Percentiles rank a stretch among this genome's conserved stretches.
phyloP scores from a whole-genome alignment of 2,797 vertebrate genomes.

The Acanthornis magna region DNA sequence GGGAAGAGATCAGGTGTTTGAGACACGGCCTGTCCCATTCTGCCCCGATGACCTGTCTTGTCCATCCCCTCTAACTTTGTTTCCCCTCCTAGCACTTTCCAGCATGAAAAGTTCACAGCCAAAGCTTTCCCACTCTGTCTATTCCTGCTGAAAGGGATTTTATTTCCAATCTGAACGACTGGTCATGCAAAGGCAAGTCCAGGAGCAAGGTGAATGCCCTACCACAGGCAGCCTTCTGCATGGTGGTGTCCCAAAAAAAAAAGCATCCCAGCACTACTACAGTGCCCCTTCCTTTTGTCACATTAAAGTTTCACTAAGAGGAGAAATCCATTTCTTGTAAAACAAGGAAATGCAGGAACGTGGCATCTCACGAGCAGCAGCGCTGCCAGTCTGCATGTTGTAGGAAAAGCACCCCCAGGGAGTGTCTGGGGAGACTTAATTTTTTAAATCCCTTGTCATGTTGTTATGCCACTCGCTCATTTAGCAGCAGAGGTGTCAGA shows the following conservation, averaged over 20 bases:
- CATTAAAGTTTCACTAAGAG: constrained; percentile 19
- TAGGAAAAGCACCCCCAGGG: background rate
- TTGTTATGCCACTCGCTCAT: background rate
- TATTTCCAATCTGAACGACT: background rate
- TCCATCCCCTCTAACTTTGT: background rate
- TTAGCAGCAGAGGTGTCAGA: constrained; percentile 22
- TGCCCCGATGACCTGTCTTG: background rate
- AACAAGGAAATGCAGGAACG: background rate
- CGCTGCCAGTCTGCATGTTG: background rate
- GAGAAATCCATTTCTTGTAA: constrained; percentile 23
- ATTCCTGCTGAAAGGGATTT: background rate
- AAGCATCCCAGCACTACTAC: background rate
- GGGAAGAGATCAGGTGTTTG: background rate
- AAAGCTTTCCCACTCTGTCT: background rate
- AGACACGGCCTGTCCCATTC: background rate
- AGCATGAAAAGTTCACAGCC: background rate
- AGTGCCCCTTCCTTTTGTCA: background rate
- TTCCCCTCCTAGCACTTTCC: background rate
- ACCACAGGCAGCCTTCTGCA: background rate
- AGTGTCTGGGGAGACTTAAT: background rate
- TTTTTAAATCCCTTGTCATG: constrained; percentile 40
- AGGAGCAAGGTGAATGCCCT: background rate
- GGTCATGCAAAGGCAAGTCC: background rate
- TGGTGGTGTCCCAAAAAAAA: background rate
- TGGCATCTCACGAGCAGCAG: background rate